Conservation (phyloP, 2,113 vertebrate species). For the Poicephalus meyeri region DNA sequence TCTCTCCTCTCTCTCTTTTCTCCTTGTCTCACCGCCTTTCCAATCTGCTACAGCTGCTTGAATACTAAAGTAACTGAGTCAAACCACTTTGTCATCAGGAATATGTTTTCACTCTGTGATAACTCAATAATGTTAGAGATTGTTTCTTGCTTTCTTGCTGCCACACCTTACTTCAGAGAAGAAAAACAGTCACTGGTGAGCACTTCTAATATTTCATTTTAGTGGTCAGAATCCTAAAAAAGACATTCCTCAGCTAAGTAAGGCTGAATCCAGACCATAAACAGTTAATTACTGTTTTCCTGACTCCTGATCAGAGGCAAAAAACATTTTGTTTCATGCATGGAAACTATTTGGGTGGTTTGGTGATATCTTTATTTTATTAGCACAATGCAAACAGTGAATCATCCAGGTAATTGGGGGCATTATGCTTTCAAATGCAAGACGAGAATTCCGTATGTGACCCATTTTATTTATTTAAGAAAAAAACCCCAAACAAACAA, state of each 20-base stretch:
- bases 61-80: conserved; percentile 50
- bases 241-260: not conserved
- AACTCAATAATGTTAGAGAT: conserved; percentile 27
- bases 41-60: conserved; percentile 43
- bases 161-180: not conserved
- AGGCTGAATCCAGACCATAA: not conserved
- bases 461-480: not conserved
- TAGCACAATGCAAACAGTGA: not conserved
- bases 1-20: conserved; percentile 32
- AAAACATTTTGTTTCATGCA: not conserved
- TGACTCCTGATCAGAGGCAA: not conserved
- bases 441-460: not conserved
- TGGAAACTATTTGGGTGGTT: not conserved
- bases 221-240: not conserved
- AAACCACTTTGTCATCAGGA: conserved; percentile 43
- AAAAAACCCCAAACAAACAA: too few relatives aligned
- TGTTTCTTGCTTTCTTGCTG: conserved; percentile 10
- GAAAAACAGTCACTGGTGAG: not conserved
- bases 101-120: conserved; percentile 24
- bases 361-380: not conserved
- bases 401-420: not conserved
- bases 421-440: not conserved
- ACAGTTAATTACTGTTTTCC: not conserved
- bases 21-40: conserved; percentile 47
- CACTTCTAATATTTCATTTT: not conserved